Evolutionary conservation across 2,888 invertebrate species (phyloP).

Genomic region (Aphrophora alni): DNA sequence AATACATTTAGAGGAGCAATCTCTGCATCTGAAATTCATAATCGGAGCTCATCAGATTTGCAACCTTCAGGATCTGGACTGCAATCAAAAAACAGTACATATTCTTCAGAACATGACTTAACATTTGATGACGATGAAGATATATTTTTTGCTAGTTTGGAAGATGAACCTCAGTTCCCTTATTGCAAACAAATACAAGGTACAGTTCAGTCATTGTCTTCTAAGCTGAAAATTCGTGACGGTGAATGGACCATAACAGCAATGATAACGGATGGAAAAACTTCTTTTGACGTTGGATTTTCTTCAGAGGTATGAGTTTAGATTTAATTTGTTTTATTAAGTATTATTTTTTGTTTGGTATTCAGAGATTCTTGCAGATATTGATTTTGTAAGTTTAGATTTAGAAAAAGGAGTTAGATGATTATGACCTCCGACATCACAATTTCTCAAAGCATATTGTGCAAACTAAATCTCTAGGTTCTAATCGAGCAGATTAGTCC

Average conservation of each 20-base stretch:
- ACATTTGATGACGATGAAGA: slow-evolving; percentile 11
- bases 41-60: background rate
- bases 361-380: no score
- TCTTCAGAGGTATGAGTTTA: slow-evolving; percentile 14
- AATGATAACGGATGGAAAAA: background rate
- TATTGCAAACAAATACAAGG: slow-evolving; percentile 4
- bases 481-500: no score
- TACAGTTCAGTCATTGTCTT: background rate
- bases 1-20: background rate
- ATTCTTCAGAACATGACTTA: background rate
- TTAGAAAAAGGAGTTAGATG: no score
- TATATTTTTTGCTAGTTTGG: background rate
- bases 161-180: slow-evolving; percentile 9
- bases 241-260: slow-evolving; percentile 20
- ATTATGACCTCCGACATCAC: no score
- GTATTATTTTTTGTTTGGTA: no score
- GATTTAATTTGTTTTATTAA: no score
- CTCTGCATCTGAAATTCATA: background rate
- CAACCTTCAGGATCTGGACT: no score
- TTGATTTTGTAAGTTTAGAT: no score
- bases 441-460: no score
- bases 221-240: slow-evolving; percentile 21
- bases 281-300: slow-evolving; percentile 11
- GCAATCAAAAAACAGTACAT: background rate
- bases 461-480: no score